Evolutionary conservation across 2,797 vertebrate species (phyloP).

Genomic region (Zenarchopterus dispar): DNA sequence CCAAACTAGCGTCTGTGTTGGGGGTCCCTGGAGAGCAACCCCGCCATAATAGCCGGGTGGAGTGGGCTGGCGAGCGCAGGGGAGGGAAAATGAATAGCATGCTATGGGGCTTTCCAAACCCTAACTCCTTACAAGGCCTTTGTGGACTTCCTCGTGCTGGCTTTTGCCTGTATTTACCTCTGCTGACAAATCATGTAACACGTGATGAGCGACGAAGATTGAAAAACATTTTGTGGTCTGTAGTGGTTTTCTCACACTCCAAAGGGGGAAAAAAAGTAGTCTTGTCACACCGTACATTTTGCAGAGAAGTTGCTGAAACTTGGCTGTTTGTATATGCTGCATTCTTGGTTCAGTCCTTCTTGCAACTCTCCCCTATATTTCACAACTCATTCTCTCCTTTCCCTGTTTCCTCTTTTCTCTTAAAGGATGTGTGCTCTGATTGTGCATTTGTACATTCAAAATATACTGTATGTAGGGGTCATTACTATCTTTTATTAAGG

Average conservation of each 20-base stretch:
- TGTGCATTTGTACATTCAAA: constrained; percentile 6
- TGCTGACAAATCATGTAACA: constrained; percentile 44
- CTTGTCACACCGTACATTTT: constrained; percentile 36
- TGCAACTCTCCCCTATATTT: constrained; percentile 51
- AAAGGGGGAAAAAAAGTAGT: constrained; percentile 23
- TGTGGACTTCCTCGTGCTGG: constrained; percentile 49
- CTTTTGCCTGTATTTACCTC: constrained; percentile 58
- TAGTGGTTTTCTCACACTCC: constrained; percentile 43
- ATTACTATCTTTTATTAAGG: too few species aligned
- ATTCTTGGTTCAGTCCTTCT: constrained; percentile 32
- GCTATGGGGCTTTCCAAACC: constrained; percentile 75
- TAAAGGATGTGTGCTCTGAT: constrained; percentile 12
- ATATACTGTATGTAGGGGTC: not conserved
- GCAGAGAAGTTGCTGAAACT: constrained; percentile 28
- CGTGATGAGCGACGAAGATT: constrained; percentile 47
- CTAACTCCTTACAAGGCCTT: constrained; percentile 61
- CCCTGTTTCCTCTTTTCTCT: constrained; percentile 50
- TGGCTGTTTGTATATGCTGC: constrained; percentile 40
- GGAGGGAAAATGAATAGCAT: constrained; percentile 63
- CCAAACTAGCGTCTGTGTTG: constrained; percentile 68
- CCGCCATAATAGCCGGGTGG: constrained; percentile 75
- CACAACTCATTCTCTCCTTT: constrained; percentile 48
- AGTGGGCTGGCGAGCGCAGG: constrained; percentile 59
- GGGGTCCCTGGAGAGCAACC: constrained; percentile 73
- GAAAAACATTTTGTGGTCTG: constrained; percentile 47